phyloP scores from a whole-genome alignment of 1,140 invertebrate genomes.

The Eupristina koningsbergeri region DNA sequence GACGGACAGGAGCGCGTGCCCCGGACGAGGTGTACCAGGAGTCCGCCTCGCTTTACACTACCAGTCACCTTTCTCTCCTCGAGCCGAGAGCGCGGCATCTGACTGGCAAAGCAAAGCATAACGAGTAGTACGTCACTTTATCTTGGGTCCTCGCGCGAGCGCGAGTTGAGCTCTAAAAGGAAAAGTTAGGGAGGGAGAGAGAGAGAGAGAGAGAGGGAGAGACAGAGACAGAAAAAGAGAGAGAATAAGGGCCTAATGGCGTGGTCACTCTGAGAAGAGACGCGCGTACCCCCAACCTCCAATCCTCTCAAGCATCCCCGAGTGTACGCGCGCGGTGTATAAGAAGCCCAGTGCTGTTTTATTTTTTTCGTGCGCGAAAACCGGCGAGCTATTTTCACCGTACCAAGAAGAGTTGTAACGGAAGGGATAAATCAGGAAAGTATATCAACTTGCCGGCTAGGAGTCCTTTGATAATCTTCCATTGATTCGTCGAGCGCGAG shows the following conservation, averaged over 20 bases:
- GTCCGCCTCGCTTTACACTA: constrained; percentile 58
- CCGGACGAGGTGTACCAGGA: constrained; percentile 51
- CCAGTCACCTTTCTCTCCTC: constrained; percentile 71
- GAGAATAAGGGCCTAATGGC: background rate
- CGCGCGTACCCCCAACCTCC: background rate
- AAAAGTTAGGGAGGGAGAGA: background rate
- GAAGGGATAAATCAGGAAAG: too few relatives aligned
- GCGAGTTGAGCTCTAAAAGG: background rate
- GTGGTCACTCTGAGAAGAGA: background rate
- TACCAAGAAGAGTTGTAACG: too few relatives aligned
- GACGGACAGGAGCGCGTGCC: constrained; percentile 10
- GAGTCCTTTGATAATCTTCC: constrained; percentile 31
- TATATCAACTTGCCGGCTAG: too few relatives aligned
- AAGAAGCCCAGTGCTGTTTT: background rate
- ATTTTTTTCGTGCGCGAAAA: background rate
- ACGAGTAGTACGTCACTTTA: background rate
- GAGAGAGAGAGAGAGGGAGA: background rate
- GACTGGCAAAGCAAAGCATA: background rate
- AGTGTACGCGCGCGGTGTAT: background rate
- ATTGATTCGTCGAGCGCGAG: constrained; percentile 33
- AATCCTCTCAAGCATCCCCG: background rate
- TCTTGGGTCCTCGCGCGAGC: constrained; percentile 17
- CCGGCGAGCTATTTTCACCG: too few relatives aligned
- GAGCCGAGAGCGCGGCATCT: constrained; percentile 54
- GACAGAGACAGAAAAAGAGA: too few relatives aligned